Base-by-base conservation (phyloP, 2,113 vertebrate species). In the Leptobrachium ailaonicum region DNA sequence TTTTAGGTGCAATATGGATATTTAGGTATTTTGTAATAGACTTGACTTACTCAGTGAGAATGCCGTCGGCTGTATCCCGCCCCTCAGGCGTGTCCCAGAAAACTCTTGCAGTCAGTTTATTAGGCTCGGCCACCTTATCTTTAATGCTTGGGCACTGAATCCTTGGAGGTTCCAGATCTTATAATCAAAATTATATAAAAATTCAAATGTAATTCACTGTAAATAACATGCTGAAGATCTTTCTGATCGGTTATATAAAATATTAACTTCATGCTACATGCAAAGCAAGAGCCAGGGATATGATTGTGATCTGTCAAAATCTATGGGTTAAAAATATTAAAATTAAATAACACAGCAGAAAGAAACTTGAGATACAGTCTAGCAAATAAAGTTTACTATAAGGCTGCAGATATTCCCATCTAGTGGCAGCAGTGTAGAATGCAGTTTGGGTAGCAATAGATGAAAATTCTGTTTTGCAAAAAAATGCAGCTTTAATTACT, bases 21-120 rank as follows among this genome's bases (percentile, higher is more conserved):
- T 54, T 54, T 54, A 54, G 50, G 50, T 54, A 8, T 54, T 54
- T 8, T 8, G 6, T 11, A 54, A 67, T 67, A 45, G 1, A 8
- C 50, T 84, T 60, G 71, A 94, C 96, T 86, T 86, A 99, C 98
- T 99, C 97, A 12, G 98, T 99, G n/a, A 99, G 94, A 89, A 98
- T 96, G 66, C 98, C 97, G 0, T 99, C 98, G 9, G 98, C 98
- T 0, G 95, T 96, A 88, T 99, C 98, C 45, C 94, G 88, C 8
- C 98, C 98, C 86, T 99, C 98, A 0, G 98, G 96, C 0, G 95
- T 98, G 77, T 99, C 97, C 97, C 97, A 99, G 79, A 92, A 95
- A 83, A 98, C 94, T 77, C 96, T 93, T n/a, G 93, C 95, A 0
- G 96, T 97, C 87, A 99, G 77, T 82, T 96, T 98, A 82, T 96